Evolutionary conservation across 2,797 vertebrate genomes (phyloP).

Genomic region (Lutjanus campechanus): DNA sequence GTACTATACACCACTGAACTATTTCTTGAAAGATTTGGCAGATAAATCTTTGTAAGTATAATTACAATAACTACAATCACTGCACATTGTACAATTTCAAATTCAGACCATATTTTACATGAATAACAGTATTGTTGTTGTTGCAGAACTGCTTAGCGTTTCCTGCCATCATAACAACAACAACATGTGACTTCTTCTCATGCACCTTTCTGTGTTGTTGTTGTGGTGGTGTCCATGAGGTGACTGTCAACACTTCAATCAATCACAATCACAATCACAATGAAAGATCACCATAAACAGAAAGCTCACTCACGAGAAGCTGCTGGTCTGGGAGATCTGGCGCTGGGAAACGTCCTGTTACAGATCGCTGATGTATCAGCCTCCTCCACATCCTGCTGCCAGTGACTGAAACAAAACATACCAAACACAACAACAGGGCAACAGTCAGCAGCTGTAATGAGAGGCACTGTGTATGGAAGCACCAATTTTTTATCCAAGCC

Average conservation of each 20-base stretch:
- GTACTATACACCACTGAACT: not conserved
- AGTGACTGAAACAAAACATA: slow-evolving; percentile 83
- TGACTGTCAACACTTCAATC: slow-evolving; percentile 44
- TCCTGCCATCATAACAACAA: not conserved
- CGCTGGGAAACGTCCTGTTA: slow-evolving; percentile 75
- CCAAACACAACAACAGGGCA: slow-evolving; percentile 53
- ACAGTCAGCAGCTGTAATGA: slow-evolving; percentile 52
- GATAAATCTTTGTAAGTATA: not conserved
- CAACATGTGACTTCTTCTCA: not conserved
- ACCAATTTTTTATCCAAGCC: slow-evolving; percentile 21
- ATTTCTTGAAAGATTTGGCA: not conserved
- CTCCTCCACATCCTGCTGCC: slow-evolving; percentile 93
- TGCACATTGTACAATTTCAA: not conserved
- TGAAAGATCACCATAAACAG: slow-evolving; percentile 30
- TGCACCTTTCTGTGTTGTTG: slow-evolving; percentile 28
- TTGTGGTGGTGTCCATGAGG: slow-evolving; percentile 3
- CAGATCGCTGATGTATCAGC: slow-evolving; percentile 85
- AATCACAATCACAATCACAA: slow-evolving; percentile 45
- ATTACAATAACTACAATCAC: too few relatives aligned
- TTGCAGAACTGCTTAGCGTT: not conserved
- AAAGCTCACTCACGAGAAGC: slow-evolving; percentile 83
- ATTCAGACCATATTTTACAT: not conserved
- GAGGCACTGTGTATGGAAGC: slow-evolving; percentile 35
- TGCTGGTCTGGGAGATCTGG: slow-evolving; percentile 60
- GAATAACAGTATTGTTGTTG: not conserved